Evolutionary conservation across 2,113 vertebrate genomes (phyloP), one percentile per base, ranked within the genome.

Genomic region (Oenanthe oenanthe): DNA sequence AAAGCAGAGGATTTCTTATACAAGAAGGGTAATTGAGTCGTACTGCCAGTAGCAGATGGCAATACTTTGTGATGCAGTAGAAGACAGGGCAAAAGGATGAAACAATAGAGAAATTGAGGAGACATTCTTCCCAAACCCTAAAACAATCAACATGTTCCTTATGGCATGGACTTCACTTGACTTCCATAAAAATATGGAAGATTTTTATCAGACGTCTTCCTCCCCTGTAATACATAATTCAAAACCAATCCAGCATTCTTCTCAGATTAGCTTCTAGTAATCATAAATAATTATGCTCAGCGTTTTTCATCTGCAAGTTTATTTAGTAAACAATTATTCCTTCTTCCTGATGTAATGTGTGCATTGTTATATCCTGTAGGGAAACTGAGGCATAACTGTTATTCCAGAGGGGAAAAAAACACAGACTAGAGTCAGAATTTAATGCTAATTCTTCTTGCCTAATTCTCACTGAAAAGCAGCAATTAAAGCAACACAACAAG

Each of bases 401-500:
- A 32, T 42, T 85, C 16, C 82, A 84, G 36, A 77, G 28, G 34
- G 28, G 3, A 25, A 70, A 74, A 67, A 76, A 51, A 12, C 9
- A 21, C 9, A 25, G 68, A 70, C 17, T 40, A 26, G 32, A 65
- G 31, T 81, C 61, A 92, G 88, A 67, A 60, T 77, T 79, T 70
- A 88, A 57, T 86, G 68, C 7, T 86, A 86, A 78, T 84, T 38
- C 20, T 38, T 77, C 72, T 80, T 66, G 31, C 20, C 19, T 70
- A 85, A 92, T 89, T 96, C 31, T 54, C 4, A 28, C 61, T 86
- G 72, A 80, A 89, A 94, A 88, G 72, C 88, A 81, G 65, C 7
- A 22, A 94, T 97, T 97, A 97, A 96, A 97, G 88, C 94, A 92
- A 95, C 92, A 96, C 86, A 96, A 95, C 95, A 94, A 83, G 57